Evolutionary conservation across 2,113 vertebrate genomes (phyloP).

Genomic region (Trogon melanurus): DNA sequence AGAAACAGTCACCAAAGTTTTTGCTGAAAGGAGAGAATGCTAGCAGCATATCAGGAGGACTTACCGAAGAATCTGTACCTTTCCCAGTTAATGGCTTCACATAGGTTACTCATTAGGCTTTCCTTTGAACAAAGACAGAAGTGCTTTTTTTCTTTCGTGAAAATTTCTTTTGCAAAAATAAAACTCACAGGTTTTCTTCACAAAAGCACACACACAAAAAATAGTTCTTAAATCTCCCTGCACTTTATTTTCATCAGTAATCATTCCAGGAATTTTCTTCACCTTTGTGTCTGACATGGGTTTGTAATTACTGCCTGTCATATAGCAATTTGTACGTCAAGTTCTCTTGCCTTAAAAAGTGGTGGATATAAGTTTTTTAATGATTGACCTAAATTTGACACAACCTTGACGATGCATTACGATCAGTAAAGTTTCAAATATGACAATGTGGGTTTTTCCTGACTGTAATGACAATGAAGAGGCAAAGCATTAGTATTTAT

Average conservation of each 20-base stretch:
- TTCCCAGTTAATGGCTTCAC: background rate
- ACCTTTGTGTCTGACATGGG: background rate
- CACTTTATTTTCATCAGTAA: conserved; percentile 8
- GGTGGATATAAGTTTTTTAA: background rate
- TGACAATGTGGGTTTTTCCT: background rate
- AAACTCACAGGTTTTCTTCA: conserved; percentile 13
- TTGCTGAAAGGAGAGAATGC: background rate
- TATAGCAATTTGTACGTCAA: background rate
- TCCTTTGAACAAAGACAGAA: conserved; percentile 12
- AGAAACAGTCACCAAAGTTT: conserved; percentile 12
- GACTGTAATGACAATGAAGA: background rate
- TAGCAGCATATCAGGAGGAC: background rate
- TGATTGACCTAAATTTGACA: background rate
- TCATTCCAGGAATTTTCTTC: background rate
- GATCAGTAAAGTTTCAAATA: background rate
- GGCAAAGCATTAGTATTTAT: background rate
- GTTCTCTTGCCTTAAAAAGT: background rate
- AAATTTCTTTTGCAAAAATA: conserved; percentile 8
- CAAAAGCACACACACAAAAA: conserved; percentile 17
- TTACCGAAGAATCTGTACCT: background rate
- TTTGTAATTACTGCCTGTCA: background rate
- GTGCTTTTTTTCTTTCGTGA: background rate
- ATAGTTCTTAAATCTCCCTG: background rate
- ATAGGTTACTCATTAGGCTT: conserved; percentile 3
- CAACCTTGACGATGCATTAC: background rate